These are phyloP conservation scores for Auanema sp. DNA, from an alignment of 2,888 invertebrate species.

Conservation along the genomic window DNA sequence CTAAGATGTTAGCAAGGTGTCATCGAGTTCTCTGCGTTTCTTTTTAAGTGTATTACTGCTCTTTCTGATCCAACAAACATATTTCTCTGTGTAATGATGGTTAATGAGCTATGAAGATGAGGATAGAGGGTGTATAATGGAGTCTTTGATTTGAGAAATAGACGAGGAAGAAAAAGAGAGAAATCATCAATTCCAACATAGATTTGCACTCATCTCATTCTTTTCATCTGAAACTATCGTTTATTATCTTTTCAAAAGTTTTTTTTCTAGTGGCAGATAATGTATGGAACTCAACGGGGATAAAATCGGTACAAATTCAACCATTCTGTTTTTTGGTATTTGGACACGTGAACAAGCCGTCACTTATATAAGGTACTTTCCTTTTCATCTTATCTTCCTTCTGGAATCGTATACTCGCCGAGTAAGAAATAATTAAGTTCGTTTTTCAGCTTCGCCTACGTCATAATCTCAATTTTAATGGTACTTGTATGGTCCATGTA, in stretches of 20 bases:
- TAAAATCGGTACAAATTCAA: slow-evolving; percentile 7
- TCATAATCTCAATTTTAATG: slow-evolving; percentile 52
- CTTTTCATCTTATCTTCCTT: not conserved
- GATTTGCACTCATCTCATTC: too few relatives aligned
- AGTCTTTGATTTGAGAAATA: too few relatives aligned
- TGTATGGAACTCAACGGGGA: slow-evolving; percentile 21
- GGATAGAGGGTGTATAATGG: too few relatives aligned
- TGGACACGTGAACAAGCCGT: slow-evolving; percentile 22
- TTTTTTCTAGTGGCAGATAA: slow-evolving; percentile 5
- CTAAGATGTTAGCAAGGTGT: too few relatives aligned
- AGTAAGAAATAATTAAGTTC: not conserved
- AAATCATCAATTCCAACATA: too few relatives aligned
- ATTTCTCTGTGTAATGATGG: too few relatives aligned
- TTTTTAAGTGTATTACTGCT: too few relatives aligned
- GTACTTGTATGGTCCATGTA: slow-evolving; percentile 51
- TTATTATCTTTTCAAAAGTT: not conserved
- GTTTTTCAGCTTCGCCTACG: slow-evolving; percentile 49
- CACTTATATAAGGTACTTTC: slow-evolving; percentile 15
- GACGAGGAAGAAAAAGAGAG: too few relatives aligned
- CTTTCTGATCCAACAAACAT: too few relatives aligned
- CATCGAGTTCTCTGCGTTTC: too few relatives aligned
- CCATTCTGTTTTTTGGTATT: slow-evolving; percentile 7
- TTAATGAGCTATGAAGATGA: too few relatives aligned
- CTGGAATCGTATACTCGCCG: not conserved
- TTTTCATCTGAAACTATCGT: too few relatives aligned